Evolutionary conservation across 1,140 invertebrate genomes (phyloP), one percentile per base, ranked within the genome.

Genomic region (Drosophila novamexicana): DNA sequence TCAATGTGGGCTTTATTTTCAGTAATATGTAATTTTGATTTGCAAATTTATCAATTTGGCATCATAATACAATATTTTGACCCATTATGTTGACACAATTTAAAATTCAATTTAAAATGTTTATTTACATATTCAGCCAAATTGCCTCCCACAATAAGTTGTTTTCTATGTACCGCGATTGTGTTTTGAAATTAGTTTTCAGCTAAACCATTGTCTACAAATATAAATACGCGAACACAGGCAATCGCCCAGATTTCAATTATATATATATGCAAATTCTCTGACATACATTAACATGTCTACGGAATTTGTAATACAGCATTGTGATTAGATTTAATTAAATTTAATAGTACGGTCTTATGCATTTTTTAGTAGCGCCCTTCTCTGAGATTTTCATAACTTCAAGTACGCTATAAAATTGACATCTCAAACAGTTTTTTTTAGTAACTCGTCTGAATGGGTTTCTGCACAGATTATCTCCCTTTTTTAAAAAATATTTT

Each of bases 41-140:
- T 63, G 79, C 78, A 88, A 86, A 86, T 83, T 86, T 79, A 86
- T 79, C 83, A 86, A 86, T 86, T 88, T 86, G 63, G 58, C 84
- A 83, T 79, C 72, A 74, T 89, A 86, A 86, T 88, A 66, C 66
- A 85, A 81, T 78, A 84, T 81, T 78, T 81, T 72, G 49, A 53
- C 50, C 77, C 66, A 81, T 81, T 86, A 63, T 71, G 78, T 83
- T 66, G 74, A 81, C 77, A 86, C 75, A 84, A 84, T 84, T 85
- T 75, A 37, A 86, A 86, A 86, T 86, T 66, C 72, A 77, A 86
- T 86, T 86, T 79, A 62, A 68, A 86, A 71, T 83, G 76, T 89
- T 79, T 86, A 83, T 86, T 86, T 74, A 79, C 76, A 88, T 72
- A 66, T 77, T 37, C 42, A 68, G 29, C 18, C 36, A 44, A 61